phyloP scores from a whole-genome alignment of 1,140 invertebrate genomes.

The Drosophila kurseongensis region DNA sequence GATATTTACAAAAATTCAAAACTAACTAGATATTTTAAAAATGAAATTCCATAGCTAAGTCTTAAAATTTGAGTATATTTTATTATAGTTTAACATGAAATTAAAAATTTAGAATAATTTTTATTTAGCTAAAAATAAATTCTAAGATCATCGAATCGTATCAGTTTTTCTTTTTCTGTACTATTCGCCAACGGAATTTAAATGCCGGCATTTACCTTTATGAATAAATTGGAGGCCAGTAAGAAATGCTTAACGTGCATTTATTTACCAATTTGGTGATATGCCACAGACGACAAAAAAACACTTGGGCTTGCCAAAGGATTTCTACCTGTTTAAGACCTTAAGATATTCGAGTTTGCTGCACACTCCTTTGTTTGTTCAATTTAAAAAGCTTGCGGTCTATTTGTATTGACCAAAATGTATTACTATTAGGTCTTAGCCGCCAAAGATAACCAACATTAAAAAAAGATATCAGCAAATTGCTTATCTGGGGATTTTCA shows the following conservation, averaged over 20 bases:
- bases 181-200: constrained; percentile 52
- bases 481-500: constrained; percentile 44
- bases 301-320: constrained; percentile 24
- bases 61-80: too few relatives aligned
- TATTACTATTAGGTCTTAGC: constrained; percentile 34
- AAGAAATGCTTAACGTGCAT: constrained; percentile 38
- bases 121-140: neutral
- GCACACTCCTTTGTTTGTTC: constrained; percentile 42
- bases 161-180: constrained; percentile 1
- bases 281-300: constrained; percentile 11
- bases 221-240: constrained; percentile 71
- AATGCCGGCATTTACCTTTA: constrained; percentile 74
- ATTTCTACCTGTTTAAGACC: constrained; percentile 17
- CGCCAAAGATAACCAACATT: constrained; percentile 26
- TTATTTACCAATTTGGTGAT: constrained; percentile 53
- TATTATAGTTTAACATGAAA: too few relatives aligned
- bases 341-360: constrained; percentile 23
- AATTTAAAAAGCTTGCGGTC: constrained; percentile 15
- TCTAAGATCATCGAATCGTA: neutral
- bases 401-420: constrained; percentile 30
- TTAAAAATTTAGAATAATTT: too few relatives aligned
- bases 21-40: too few relatives aligned
- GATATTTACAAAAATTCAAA: too few relatives aligned
- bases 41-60: too few relatives aligned
- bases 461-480: constrained; percentile 22